Conservation (phyloP, 2,797 vertebrate genomes). For the Nasua narica region DNA sequence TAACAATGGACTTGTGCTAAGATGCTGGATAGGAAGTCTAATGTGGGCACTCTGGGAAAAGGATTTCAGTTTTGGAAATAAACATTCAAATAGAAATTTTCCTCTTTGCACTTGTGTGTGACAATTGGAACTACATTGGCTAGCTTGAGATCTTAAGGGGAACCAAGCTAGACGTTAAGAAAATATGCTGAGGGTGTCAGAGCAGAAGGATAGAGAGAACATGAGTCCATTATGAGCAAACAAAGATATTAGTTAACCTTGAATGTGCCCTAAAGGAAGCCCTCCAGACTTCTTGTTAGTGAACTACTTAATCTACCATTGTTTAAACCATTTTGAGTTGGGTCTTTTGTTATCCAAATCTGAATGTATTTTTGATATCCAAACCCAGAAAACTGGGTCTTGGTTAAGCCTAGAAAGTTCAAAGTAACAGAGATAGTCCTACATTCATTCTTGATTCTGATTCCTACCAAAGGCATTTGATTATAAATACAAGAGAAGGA, state of each 20-base stretch:
- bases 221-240: not conserved
- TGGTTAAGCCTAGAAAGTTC: not conserved
- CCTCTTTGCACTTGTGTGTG: not conserved
- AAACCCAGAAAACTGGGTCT: not conserved
- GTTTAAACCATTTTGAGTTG: not conserved
- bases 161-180: not conserved
- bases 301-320: not conserved
- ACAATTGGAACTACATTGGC: not conserved
- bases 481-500: not conserved
- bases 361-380: not conserved
- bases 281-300: not conserved
- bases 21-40: not conserved
- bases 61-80: not conserved
- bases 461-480: not conserved
- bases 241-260: slow-evolving; percentile 4
- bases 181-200: not conserved
- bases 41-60: not conserved
- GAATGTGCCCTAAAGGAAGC: not conserved
- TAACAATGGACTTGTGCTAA: not conserved
- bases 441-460: not conserved
- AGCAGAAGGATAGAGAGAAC: not conserved
- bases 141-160: not conserved
- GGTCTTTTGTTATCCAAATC: not conserved
- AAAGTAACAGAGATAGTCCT: not conserved
- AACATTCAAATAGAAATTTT: not conserved